These are phyloP conservation scores for Holothuria glaberrima DNA, from an alignment of 35 echinoderm and acorn worm species.

Conservation along the genomic window DNA sequence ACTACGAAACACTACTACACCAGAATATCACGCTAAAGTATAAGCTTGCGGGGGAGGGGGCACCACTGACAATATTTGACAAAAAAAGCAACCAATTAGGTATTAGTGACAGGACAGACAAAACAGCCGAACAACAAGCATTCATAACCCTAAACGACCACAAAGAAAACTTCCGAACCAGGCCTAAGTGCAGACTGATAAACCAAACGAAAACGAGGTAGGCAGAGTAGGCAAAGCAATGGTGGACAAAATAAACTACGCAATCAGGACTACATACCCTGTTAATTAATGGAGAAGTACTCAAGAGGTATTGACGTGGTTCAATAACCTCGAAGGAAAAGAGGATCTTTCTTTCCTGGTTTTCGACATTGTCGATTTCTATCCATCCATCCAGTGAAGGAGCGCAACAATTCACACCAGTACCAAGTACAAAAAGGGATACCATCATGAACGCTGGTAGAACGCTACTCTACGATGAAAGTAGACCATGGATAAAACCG, in stretches of 20 bases:
- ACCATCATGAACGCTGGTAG: slow-evolving; percentile 60
- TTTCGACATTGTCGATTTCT: slow-evolving; percentile 16
- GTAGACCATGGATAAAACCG: background rate
- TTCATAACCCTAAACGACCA: background rate
- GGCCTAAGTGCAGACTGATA: background rate
- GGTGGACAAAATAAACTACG: slow-evolving; percentile 42
- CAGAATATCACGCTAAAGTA: background rate
- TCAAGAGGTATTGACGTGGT: slow-evolving; percentile 38
- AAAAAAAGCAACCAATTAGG: background rate
- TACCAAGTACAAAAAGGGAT: background rate
- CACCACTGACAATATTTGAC: background rate
- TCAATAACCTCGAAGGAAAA: background rate
- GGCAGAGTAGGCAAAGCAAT: slow-evolving; percentile 51
- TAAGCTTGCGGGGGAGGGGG: background rate
- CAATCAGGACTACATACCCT: background rate
- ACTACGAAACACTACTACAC: slow-evolving; percentile 14
- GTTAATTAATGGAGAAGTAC: slow-evolving; percentile 54
- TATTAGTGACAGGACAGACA: background rate
- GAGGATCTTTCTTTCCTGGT: background rate
- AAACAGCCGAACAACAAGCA: background rate
- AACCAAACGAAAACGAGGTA: slow-evolving; percentile 66
- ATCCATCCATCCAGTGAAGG: background rate
- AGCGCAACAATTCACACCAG: slow-evolving; percentile 26
- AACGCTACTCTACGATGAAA: slow-evolving; percentile 24
- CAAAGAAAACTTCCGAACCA: background rate